A percentile compares a stretch with the other conserved stretches of the same genome.
Evolutionary conservation across 2,113 vertebrate species (phyloP).

Genomic region (Syrmaticus mikado): DNA sequence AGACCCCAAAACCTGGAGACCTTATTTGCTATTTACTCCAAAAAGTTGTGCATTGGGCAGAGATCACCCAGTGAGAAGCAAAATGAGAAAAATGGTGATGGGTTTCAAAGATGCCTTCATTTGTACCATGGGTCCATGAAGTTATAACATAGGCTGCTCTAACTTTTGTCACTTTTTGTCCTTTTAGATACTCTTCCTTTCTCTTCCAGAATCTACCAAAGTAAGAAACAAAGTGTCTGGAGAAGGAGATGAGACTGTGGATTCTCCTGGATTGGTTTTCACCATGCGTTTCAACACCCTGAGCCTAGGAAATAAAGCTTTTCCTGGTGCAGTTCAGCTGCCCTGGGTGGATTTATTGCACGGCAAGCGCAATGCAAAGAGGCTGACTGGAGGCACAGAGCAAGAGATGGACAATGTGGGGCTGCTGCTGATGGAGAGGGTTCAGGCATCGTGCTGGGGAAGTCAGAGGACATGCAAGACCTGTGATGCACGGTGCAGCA

Average conservation of each 20-base stretch:
- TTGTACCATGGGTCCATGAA: not conserved
- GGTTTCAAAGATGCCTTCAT: not conserved
- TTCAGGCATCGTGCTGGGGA: not conserved
- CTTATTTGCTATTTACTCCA: not conserved
- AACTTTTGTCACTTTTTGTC: not conserved
- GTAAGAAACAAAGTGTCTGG: not conserved
- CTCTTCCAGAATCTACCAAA: not conserved
- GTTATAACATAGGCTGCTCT: not conserved
- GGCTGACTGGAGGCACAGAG: not conserved
- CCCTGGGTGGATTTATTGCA: not conserved
- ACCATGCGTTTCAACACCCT: accelerated
- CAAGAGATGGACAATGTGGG: not conserved
- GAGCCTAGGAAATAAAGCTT: not conserved
- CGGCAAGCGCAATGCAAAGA: not conserved
- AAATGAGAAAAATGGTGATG: not conserved
- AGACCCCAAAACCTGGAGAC: not conserved
- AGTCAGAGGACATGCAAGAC: not conserved
- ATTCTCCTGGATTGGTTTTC: not conserved
- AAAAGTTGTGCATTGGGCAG: not conserved
- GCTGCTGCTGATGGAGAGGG: not conserved
- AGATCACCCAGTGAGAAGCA: not conserved
- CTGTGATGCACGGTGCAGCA: not conserved
- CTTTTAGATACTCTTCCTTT: not conserved
- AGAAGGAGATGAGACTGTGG: not conserved
- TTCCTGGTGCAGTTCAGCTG: not conserved